A percentile compares a stretch with the other conserved stretches of the same genome.
Conservation (phyloP, 1,140 invertebrate species). For the Eupristina koningsbergeri region DNA sequence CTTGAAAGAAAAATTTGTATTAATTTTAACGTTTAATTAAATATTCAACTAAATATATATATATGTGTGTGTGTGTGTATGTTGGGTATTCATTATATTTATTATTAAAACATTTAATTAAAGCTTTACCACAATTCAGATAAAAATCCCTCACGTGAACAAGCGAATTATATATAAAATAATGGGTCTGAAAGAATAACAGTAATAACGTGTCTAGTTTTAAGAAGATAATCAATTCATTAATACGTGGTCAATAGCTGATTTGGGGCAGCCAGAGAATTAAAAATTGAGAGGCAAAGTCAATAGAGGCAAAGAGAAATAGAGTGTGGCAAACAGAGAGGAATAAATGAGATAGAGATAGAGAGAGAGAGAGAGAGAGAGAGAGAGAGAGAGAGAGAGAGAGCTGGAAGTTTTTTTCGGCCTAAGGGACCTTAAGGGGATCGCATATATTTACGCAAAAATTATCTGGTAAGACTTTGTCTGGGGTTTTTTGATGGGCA, state of each 20-base stretch:
- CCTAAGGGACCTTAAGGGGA: slow-evolving; percentile 68
- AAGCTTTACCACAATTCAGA: not conserved
- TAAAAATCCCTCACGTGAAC: not conserved
- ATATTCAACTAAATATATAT: too few relatives aligned
- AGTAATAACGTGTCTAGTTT: not conserved
- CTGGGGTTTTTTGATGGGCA: slow-evolving; percentile 34
- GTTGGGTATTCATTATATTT: too few relatives aligned
- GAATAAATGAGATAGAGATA: slow-evolving; percentile 56
- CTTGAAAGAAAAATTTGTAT: too few relatives aligned
- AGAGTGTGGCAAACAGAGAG: slow-evolving; percentile 53
- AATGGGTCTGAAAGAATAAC: not conserved
- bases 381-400: slow-evolving; percentile 53
- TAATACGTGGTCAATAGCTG: not conserved
- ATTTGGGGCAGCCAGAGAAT: not conserved
- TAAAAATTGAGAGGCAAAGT: too few relatives aligned
- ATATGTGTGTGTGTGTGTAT: too few relatives aligned
- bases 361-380: slow-evolving; percentile 53
- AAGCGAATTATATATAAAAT: not conserved
- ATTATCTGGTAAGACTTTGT: slow-evolving; percentile 48
- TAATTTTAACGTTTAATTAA: too few relatives aligned
- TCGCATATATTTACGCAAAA: slow-evolving; percentile 59
- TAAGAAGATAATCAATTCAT: not conserved
- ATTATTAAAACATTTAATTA: not conserved
- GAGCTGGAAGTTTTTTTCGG: slow-evolving; percentile 64
- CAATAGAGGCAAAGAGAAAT: slow-evolving; percentile 55